These are phyloP conservation scores for Labrus mixtus DNA, from an alignment of 2,113 vertebrate species.

Conservation along the genomic window DNA sequence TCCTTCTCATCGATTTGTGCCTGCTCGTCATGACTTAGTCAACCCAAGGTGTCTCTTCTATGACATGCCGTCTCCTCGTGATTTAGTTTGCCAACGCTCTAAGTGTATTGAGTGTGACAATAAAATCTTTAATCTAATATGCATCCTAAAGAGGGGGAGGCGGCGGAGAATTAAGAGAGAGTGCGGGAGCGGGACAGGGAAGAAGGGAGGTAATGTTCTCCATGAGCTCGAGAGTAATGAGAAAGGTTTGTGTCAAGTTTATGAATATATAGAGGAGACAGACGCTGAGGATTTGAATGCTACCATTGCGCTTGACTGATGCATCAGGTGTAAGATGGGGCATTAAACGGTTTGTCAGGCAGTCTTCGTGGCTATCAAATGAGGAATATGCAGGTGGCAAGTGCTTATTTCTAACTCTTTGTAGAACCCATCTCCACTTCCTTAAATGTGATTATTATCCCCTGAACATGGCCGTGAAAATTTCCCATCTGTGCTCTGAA, in stretches of 20 bases:
- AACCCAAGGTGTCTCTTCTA: slow-evolving; percentile 83
- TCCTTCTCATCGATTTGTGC: slow-evolving; percentile 80
- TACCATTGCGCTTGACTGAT: slow-evolving; percentile 14
- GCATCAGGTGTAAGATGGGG: slow-evolving; percentile 2
- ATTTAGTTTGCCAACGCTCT: slow-evolving; percentile 82
- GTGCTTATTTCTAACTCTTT: slow-evolving; percentile 24
- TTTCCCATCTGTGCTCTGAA: slow-evolving; percentile 32
- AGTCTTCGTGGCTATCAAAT: slow-evolving; percentile 18
- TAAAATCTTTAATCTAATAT: slow-evolving; percentile 84
- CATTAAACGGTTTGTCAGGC: slow-evolving; percentile 30
- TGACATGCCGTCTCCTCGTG: slow-evolving; percentile 80
- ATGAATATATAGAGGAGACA: slow-evolving; percentile 39
- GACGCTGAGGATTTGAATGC: slow-evolving; percentile 2
- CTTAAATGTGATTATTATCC: slow-evolving; percentile 49
- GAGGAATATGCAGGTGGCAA: neutral
- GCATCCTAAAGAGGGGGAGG: slow-evolving; percentile 72
- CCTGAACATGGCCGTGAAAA: slow-evolving; percentile 37
- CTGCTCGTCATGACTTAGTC: slow-evolving; percentile 79
- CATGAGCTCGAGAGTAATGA: slow-evolving; percentile 68
- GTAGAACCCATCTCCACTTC: slow-evolving; percentile 7
- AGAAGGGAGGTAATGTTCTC: slow-evolving; percentile 45
- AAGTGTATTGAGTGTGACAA: slow-evolving; percentile 84
- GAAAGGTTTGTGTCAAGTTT: slow-evolving; percentile 58
- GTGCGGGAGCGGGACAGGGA: slow-evolving; percentile 20
- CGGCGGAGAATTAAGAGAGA: slow-evolving; percentile 57